Conservation (phyloP, 35 echinoderm and acorn worm species). For the Patiria miniata region DNA sequence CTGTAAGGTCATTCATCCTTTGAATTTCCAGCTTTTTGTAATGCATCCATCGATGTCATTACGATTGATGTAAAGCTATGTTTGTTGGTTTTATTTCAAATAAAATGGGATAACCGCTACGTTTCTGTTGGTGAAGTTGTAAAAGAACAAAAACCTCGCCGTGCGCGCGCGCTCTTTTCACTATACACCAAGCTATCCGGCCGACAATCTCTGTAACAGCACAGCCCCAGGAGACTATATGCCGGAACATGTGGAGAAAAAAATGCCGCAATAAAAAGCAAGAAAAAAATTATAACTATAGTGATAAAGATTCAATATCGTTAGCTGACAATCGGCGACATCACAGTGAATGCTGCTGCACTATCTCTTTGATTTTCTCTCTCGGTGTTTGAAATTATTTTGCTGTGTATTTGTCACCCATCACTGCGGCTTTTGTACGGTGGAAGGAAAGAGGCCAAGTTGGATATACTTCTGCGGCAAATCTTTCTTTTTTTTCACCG, state of each 20-base stretch:
- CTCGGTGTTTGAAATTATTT: not conserved
- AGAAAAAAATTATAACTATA: not conserved
- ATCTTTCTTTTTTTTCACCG: too few relatives aligned
- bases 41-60: too few relatives aligned
- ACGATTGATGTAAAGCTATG: too few relatives aligned
- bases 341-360: slow-evolving; percentile 2
- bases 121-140: too few relatives aligned
- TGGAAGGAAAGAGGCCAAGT: not conserved
- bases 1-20: too few relatives aligned
- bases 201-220: not conserved
- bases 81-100: too few relatives aligned
- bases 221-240: not conserved
- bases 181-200: not conserved
- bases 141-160: too few relatives aligned
- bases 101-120: too few relatives aligned
- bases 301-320: slow-evolving; percentile 17
- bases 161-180: too few relatives aligned
- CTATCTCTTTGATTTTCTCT: slow-evolving; percentile 8
- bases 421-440: slow-evolving; percentile 18
- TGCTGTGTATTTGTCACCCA: not conserved
- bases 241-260: too few relatives aligned
- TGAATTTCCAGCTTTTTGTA: too few relatives aligned
- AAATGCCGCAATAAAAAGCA: slow-evolving; percentile 20
- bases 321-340: slow-evolving; percentile 24
- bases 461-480: not conserved